Evolutionary conservation across 2,113 vertebrate species (phyloP).

Genomic region (Hippocampus comes): DNA sequence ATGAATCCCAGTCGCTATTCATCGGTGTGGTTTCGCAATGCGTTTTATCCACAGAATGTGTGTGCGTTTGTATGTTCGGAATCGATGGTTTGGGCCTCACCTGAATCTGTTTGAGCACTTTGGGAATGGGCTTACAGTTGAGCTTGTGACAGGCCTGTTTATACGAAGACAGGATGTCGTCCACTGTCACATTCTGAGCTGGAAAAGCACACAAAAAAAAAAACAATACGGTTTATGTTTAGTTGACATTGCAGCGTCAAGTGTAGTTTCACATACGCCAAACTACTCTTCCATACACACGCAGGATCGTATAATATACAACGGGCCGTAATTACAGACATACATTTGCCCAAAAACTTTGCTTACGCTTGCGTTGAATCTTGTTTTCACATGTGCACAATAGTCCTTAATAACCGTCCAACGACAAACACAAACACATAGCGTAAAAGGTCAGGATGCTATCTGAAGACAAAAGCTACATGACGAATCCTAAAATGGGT

Average conservation of each 20-base stretch:
- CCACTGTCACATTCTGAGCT: slow-evolving; percentile 93
- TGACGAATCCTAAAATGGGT: not conserved
- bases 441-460: no score
- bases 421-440: no score
- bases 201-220: slow-evolving; percentile 38
- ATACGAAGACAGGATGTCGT: slow-evolving; percentile 85
- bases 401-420: no score
- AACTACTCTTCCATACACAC: not conserved
- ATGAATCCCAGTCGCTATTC: slow-evolving; percentile 1
- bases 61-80: not conserved
- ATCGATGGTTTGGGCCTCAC: slow-evolving; percentile 59
- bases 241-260: not conserved
- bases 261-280: not conserved
- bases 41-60: not conserved
- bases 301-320: not conserved
- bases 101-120: slow-evolving; percentile 91
- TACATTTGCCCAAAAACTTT: not conserved
- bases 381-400: no score
- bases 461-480: not conserved
- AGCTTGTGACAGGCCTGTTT: slow-evolving; percentile 91
- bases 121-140: slow-evolving; percentile 89
- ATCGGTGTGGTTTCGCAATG: not conserved
- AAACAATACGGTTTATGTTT: slow-evolving; percentile 13
- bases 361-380: not conserved
- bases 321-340: not conserved